These are phyloP conservation scores for Chlamydotis undulata DNA, from an alignment of 2,113 vertebrate species.

Conservation along the genomic window DNA sequence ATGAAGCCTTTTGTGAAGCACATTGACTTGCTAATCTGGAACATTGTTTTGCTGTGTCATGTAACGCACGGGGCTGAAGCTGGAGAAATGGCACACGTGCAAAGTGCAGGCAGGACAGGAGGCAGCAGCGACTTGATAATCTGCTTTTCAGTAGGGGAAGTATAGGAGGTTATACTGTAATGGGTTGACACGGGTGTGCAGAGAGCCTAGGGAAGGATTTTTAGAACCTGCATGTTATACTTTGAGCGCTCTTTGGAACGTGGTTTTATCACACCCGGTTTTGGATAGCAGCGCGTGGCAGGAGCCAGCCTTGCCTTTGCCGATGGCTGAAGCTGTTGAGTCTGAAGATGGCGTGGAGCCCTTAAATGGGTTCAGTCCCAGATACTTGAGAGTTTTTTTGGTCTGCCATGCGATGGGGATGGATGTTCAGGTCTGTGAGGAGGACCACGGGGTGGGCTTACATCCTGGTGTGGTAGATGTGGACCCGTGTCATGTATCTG, in stretches of 20 bases:
- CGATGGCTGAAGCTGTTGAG: rapidly evolving
- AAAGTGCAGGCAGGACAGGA: no score
- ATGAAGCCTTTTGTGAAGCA: neutral
- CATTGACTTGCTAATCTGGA: neutral
- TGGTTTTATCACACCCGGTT: neutral
- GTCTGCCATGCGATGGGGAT: rapidly evolving
- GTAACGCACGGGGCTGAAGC: no score
- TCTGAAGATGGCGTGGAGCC: neutral
- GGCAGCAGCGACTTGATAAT: neutral
- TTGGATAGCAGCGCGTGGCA: neutral
- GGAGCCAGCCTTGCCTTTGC: neutral
- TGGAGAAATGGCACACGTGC: rapidly evolving
- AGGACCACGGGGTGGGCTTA: neutral
- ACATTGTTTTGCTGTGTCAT: neutral
- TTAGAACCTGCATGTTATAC: rapidly evolving
- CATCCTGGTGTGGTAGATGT: rapidly evolving
- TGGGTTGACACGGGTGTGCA: rapidly evolving
- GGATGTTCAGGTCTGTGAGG: rapidly evolving
- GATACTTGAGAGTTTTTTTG: neutral
- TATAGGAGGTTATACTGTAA: neutral
- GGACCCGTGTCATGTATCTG: neutral
- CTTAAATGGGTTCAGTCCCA: neutral
- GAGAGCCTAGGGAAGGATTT: neutral
- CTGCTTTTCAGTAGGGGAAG: rapidly evolving
- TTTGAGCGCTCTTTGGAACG: rapidly evolving